Evolutionary conservation across 1,140 invertebrate genomes (phyloP), one percentile per base, ranked within the genome.

Genomic region (Brachystomella parvula): DNA sequence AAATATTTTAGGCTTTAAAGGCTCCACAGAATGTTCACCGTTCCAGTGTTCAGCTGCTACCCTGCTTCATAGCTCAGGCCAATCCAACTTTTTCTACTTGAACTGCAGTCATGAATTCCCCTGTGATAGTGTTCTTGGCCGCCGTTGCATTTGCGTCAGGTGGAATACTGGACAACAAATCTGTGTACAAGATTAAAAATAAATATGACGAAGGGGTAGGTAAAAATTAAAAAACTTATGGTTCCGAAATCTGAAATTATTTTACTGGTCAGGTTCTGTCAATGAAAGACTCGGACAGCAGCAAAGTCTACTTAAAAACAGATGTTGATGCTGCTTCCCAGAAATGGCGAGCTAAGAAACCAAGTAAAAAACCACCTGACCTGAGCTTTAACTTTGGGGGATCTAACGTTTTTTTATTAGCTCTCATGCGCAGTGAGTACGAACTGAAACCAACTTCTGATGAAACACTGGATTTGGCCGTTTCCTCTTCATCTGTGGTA

Each of bases 361-460:
- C 49, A 53, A 19, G 49, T 53, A 53, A 53, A 24, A 6, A 24
- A 53, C 12, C 9, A 53, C 49, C 9, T 24, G 24, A 6, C 24
- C 49, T 24, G 3, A 24, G 15, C 49, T 53, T 44, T 44, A n/a
- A n/a, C n/a, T n/a, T n/a, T n/a, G n/a, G n/a, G n/a, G 24, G 15
- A 12, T 53, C 24, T 26, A 53, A 9, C 24, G 21, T 19, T 53
- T 53, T 53, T 24, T 53, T 24, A 17, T 53, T 17, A 53, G 49
- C 24, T 6, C 12, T 53, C 6, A 53, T 53, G 49, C 49, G 49
- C 21, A 17, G 12, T 15, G 49, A 53, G 24, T 53, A 24, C 12
- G 49, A 53, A 53, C 24, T 53, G 49, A 53, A 53, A 26, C 49
- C 49, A 15, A 53, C 49, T 53, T 53, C 49, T 26, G 49, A 53